Evolutionary conservation across 2,113 vertebrate species (phyloP).

Genomic region (Casuarius casuarius): DNA sequence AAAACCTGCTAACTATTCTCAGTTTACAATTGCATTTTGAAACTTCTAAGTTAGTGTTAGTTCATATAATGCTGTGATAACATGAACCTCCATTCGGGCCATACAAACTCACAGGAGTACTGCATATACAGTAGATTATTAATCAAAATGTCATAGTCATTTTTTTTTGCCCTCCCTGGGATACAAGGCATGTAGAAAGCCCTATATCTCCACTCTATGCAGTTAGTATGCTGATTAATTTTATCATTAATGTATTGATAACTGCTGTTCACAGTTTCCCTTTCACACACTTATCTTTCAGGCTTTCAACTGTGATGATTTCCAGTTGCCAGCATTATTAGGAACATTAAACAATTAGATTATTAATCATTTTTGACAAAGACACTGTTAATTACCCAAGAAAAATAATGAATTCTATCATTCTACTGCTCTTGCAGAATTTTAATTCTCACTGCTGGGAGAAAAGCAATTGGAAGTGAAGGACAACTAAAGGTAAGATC

Average conservation of each 20-base stretch:
- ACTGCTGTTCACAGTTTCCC: neutral
- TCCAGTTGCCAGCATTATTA: neutral
- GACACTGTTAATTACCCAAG: neutral
- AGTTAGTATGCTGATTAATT: neutral
- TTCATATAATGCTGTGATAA: neutral
- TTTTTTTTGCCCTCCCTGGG: neutral
- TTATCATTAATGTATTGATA: neutral
- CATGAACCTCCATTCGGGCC: neutral
- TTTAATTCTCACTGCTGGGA: conserved; percentile 4
- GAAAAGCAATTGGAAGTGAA: conserved; percentile 11
- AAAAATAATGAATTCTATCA: conserved; percentile 1
- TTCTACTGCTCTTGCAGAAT: neutral
- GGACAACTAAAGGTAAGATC: neutral
- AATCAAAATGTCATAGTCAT: neutral
- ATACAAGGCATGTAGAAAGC: neutral
- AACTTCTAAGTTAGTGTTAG: neutral
- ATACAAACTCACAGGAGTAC: neutral
- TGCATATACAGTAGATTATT: neutral
- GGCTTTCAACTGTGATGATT: neutral
- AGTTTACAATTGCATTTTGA: neutral
- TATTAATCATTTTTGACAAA: neutral
- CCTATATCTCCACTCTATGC: neutral
- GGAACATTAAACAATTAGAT: neutral
- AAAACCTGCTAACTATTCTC: neutral
- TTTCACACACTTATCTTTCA: neutral